A percentile compares a stretch with the other conserved stretches of the same genome.
Evolutionary conservation across 2,888 invertebrate species (phyloP).

Genomic region (Shargacucullia verbasci): DNA sequence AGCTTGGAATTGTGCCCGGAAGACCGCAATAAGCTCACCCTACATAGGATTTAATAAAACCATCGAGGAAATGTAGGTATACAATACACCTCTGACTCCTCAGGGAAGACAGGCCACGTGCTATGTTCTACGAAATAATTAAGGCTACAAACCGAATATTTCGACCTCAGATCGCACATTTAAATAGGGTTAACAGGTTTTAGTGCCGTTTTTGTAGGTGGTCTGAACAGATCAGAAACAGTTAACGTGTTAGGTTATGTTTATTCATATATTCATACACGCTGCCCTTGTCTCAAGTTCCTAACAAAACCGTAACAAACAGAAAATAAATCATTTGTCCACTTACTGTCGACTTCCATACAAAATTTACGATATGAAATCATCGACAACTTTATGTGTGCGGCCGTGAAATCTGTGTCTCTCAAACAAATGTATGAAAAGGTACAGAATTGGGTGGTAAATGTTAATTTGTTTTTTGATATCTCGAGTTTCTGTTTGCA

Average conservation of each 20-base stretch:
- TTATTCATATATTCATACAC: not conserved
- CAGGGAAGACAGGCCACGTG: too few relatives aligned
- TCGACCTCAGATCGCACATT: too few relatives aligned
- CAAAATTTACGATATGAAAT: slow-evolving; percentile 48
- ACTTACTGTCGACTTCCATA: slow-evolving; percentile 43
- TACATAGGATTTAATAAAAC: too few relatives aligned
- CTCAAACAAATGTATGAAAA: not conserved
- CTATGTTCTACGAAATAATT: too few relatives aligned
- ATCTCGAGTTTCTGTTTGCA: slow-evolving; percentile 44
- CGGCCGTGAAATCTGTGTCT: slow-evolving; percentile 7
- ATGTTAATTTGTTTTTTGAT: slow-evolving; percentile 31
- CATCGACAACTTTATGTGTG: slow-evolving; percentile 41
- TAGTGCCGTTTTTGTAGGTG: too few relatives aligned
- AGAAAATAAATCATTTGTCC: slow-evolving; percentile 51
- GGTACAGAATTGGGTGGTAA: not conserved
- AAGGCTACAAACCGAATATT: too few relatives aligned
- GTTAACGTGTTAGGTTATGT: slow-evolving; percentile 3
- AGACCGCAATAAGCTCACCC: too few relatives aligned
- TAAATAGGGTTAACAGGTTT: too few relatives aligned
- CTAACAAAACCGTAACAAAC: slow-evolving; percentile 45
- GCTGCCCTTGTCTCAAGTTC: slow-evolving; percentile 36
- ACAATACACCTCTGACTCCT: too few relatives aligned
- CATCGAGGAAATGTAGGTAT: too few relatives aligned
- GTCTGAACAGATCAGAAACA: too few relatives aligned
- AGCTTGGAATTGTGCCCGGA: too few relatives aligned